Conservation (phyloP, 1,140 invertebrate genomes). For the Subanguina moxae region DNA sequence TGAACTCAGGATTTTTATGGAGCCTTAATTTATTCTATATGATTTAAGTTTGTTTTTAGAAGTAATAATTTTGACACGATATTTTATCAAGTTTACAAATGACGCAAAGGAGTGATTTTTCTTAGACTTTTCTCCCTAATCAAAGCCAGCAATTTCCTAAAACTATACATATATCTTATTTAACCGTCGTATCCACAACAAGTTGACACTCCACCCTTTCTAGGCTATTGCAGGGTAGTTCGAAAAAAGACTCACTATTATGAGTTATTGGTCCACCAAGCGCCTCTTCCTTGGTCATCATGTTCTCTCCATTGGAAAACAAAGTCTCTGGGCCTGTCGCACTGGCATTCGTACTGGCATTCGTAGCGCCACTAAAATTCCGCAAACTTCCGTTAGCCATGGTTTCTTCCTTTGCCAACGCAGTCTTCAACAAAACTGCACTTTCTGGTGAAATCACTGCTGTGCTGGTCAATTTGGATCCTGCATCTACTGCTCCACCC, state of each 20-base stretch:
- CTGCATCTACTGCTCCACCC: constrained; percentile 15
- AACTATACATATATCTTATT: too few relatives aligned
- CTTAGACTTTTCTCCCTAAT: too few relatives aligned
- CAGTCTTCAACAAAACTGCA: constrained; percentile 8
- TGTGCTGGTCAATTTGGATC: constrained; percentile 49
- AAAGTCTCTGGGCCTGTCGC: background rate
- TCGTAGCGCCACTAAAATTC: background rate
- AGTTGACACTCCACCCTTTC: too few relatives aligned
- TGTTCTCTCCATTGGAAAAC: background rate
- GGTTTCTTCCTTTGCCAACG: constrained; percentile 8
- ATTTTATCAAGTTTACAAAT: too few relatives aligned
- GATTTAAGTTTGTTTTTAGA: too few relatives aligned
- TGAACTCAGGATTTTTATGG: constrained; percentile 18
- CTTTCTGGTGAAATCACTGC: constrained; percentile 33
- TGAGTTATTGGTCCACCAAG: background rate
- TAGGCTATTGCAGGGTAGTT: too few relatives aligned
- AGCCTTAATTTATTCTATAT: too few relatives aligned
- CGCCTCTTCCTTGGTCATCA: background rate
- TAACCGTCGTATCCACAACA: too few relatives aligned
- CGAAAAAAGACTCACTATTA: too few relatives aligned
- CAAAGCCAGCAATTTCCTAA: too few relatives aligned
- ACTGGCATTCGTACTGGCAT: background rate
- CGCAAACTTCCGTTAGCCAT: background rate
- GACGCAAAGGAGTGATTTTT: too few relatives aligned
- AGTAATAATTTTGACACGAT: too few relatives aligned